A percentile compares a stretch with the other conserved stretches of the same genome.
phyloP scores from a whole-genome alignment of 2,113 vertebrate species.

The Neogale vison region DNA sequence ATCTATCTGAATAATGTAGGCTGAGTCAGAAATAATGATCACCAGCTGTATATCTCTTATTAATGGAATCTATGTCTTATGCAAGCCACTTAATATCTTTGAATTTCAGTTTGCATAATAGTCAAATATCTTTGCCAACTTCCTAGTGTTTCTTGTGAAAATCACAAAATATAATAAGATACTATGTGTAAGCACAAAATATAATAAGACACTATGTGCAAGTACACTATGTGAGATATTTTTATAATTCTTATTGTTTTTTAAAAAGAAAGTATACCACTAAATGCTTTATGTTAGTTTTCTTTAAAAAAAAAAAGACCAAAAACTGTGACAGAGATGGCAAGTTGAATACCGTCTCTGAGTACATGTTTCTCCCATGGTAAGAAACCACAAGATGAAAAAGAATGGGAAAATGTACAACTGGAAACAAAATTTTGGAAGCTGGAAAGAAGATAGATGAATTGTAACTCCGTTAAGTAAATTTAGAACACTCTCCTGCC shows the following conservation, averaged over 20 bases:
- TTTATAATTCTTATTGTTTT: neutral
- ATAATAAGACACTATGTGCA: neutral
- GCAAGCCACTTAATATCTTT: neutral
- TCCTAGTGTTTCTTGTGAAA: neutral
- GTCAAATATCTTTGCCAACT: neutral
- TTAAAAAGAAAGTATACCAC: neutral
- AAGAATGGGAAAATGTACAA: neutral
- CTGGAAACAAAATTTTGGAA: neutral
- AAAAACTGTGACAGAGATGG: neutral
- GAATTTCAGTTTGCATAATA: neutral
- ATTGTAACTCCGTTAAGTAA: neutral
- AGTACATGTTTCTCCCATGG: neutral
- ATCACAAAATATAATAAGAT: neutral
- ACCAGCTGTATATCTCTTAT: neutral
- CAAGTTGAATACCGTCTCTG: neutral
- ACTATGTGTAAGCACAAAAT: neutral
- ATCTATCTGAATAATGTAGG: neutral
- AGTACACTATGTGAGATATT: neutral
- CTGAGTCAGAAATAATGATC: neutral
- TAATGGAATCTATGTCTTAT: neutral
- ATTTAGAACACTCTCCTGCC: rapidly evolving
- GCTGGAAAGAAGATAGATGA: neutral
- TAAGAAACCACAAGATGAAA: neutral
- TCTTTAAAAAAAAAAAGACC: neutral
- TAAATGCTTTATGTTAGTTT: neutral